Conservation (phyloP, 2,797 vertebrate species). For the Sus cebifrons region DNA sequence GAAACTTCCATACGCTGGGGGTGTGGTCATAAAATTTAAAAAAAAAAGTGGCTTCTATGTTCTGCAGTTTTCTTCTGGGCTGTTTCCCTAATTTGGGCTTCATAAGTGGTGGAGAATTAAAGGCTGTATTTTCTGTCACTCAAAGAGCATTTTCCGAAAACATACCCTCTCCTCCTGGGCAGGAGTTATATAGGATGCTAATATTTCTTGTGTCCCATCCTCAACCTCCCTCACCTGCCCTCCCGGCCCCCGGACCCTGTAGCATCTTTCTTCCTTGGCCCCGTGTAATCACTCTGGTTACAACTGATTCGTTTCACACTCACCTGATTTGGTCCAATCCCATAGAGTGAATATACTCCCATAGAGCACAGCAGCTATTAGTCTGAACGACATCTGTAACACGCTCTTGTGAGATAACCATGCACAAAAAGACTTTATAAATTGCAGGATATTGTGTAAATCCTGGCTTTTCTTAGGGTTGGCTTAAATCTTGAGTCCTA, state of each 20-base stretch:
- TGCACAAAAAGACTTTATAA: neutral
- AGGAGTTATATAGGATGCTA: no score
- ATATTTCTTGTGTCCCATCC: no score
- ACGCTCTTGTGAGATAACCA: neutral
- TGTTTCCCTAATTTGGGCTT: no score
- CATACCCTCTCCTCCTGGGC: neutral
- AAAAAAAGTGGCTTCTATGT: no score
- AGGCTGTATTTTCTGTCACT: no score
- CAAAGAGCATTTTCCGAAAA: no score
- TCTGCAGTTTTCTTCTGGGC: no score
- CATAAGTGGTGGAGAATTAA: no score
- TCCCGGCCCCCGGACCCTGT: rapidly evolving
- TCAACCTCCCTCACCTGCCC: no score
- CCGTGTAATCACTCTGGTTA: neutral
- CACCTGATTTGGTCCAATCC: neutral
- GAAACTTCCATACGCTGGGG: no score
- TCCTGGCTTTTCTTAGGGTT: neutral
- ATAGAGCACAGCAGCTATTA: neutral
- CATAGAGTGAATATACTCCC: neutral
- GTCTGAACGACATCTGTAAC: neutral
- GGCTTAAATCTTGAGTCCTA: neutral
- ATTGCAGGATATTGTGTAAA: neutral
- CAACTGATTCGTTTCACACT: neutral
- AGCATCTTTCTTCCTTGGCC: neutral
- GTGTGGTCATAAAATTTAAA: no score